Conservation (phyloP, 2,113 vertebrate genomes). For the Lipophrys pholis region DNA sequence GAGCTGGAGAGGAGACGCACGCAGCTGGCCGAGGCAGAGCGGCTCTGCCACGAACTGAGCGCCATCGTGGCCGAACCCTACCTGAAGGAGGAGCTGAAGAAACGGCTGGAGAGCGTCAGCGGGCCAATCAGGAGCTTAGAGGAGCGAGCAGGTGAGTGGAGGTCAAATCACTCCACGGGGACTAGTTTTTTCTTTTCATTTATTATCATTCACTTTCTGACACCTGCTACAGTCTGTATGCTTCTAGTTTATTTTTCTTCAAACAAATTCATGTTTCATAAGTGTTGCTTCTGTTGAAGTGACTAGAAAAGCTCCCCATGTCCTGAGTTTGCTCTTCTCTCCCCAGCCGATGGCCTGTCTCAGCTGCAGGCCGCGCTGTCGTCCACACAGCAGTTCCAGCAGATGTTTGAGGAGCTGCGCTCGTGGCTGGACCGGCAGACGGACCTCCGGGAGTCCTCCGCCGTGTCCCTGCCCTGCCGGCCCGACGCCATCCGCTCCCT, state of each 20-base stretch:
- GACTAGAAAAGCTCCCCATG: neutral
- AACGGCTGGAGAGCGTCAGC: constrained; percentile 91
- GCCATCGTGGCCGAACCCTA: constrained; percentile 94
- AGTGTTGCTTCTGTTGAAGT: neutral
- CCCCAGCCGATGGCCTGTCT: constrained; percentile 92
- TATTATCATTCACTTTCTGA: too few species aligned
- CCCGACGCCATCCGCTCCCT: constrained; percentile 87
- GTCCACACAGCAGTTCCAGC: constrained; percentile 98
- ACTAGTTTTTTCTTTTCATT: too few species aligned
- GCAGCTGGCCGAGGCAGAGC: constrained; percentile 88
- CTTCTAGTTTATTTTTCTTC: too few species aligned
- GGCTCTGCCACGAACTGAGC: constrained; percentile 90
- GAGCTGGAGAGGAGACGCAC: constrained; percentile 89
- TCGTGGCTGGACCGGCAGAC: constrained; percentile 90
- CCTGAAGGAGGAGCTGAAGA: constrained; percentile 93
- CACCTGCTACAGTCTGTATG: too few species aligned
- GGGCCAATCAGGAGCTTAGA: constrained; percentile 92
- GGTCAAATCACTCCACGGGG: too few species aligned
- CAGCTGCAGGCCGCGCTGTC: constrained; percentile 94
- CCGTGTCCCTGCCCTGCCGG: constrained; percentile 87
- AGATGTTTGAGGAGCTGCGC: constrained; percentile 96
- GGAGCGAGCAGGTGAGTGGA: constrained; percentile 90
- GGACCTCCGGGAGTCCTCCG: constrained; percentile 74
- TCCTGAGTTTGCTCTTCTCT: neutral
- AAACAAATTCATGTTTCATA: too few species aligned